A percentile compares a stretch with the other conserved stretches of the same genome.
Conservation (phyloP, 2,888 invertebrate species). For the Galeopsomyia nigrocyanea region DNA sequence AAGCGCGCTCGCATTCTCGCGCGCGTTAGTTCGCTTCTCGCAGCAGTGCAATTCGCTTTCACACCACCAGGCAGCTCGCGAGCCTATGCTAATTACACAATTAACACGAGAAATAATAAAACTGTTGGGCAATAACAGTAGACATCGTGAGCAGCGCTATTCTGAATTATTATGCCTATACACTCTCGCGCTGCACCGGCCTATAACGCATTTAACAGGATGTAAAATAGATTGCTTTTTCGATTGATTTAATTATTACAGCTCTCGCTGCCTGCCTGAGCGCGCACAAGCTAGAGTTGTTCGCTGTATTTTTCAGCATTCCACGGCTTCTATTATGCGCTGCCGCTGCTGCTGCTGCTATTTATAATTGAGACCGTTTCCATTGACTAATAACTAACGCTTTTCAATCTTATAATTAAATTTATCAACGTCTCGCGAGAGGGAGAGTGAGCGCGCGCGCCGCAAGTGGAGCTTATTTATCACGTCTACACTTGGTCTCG, state of each 20-base stretch:
- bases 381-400: conserved; percentile 10
- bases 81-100: conserved; percentile 46
- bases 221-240: conserved; percentile 34
- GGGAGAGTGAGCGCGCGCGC: too few species aligned
- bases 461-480: too few species aligned
- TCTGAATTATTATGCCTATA: conserved; percentile 3
- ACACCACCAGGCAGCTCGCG: not conserved
- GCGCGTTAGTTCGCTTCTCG: not conserved
- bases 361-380: conserved; percentile 19
- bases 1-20: conserved; percentile 21
- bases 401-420: conserved; percentile 11
- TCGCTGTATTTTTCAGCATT: not conserved
- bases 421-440: conserved; percentile 3
- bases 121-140: conserved; percentile 25
- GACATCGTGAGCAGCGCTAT: conserved; percentile 21
- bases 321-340: not conserved
- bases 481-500: too few species aligned
- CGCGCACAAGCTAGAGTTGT: too few species aligned
- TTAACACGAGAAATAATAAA: conserved; percentile 46
- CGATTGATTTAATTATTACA: conserved; percentile 25
- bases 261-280: not conserved
- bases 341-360: conserved; percentile 1
- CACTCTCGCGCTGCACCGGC: not conserved
- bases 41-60: not conserved
- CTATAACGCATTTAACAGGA: conserved; percentile 25